These are phyloP conservation scores for Lordiphosa collinella DNA, from an alignment of 1,140 invertebrate genomes.

Conservation along the genomic window DNA sequence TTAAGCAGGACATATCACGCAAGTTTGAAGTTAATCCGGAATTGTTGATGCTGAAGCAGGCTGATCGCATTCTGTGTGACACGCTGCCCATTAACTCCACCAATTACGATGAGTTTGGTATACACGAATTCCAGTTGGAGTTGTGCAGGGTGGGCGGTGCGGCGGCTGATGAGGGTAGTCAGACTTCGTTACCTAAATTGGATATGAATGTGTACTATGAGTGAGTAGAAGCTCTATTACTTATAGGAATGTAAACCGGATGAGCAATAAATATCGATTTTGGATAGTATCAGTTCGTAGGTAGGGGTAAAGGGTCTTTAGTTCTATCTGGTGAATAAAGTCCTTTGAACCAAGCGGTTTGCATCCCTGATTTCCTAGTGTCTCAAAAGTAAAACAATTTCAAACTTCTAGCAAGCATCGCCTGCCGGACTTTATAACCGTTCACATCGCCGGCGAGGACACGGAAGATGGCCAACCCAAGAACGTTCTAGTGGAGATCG, in stretches of 20 bases:
- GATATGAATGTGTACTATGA: constrained; percentile 70
- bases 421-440: constrained; percentile 81
- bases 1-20: constrained; percentile 66
- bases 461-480: constrained; percentile 67
- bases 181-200: constrained; percentile 23
- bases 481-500: constrained; percentile 81
- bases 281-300: too few species aligned
- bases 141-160: constrained; percentile 6
- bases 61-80: constrained; percentile 31
- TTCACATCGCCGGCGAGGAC: constrained; percentile 76
- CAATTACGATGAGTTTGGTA: constrained; percentile 64
- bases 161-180: neutral
- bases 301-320: too few species aligned
- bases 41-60: constrained; percentile 46
- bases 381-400: neutral
- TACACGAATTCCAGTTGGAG: constrained; percentile 58
- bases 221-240: constrained; percentile 33
- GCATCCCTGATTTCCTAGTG: too few species aligned
- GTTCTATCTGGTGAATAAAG: too few species aligned
- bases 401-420: constrained; percentile 50
- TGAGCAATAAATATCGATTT: too few species aligned
- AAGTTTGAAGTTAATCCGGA: constrained; percentile 65
- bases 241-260: neutral
- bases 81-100: constrained; percentile 42
- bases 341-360: too few species aligned